Conservation (phyloP, 2,888 invertebrate genomes). For the Xanthorhoe designata region DNA sequence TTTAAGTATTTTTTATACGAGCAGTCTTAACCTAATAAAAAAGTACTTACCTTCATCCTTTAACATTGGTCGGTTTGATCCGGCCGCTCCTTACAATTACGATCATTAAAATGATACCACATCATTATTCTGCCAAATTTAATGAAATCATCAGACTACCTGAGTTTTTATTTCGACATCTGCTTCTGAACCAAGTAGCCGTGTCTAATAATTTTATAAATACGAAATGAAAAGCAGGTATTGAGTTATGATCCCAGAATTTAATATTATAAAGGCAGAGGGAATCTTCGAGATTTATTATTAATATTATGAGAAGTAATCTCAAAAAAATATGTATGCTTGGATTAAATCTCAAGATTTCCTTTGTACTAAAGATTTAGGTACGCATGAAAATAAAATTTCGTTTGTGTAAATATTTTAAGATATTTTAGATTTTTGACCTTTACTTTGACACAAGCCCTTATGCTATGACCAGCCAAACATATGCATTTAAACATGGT, state of each 20-base stretch:
- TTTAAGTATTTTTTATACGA: too few relatives aligned
- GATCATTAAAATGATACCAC: conserved; percentile 40
- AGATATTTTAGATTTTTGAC: too few relatives aligned
- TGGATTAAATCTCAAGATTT: conserved; percentile 8
- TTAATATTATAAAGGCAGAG: conserved; percentile 15
- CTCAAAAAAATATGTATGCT: conserved; percentile 1
- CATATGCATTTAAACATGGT: too few relatives aligned
- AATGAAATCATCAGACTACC: conserved; percentile 60
- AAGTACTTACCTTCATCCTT: background rate
- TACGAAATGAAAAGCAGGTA: conserved; percentile 34
- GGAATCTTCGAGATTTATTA: background rate
- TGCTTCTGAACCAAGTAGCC: conserved; percentile 46
- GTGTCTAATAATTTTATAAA: conserved; percentile 47
- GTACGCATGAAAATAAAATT: background rate
- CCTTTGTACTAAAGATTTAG: background rate
- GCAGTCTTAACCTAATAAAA: too few relatives aligned
- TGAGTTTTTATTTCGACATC: conserved; percentile 56
- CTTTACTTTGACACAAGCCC: too few relatives aligned
- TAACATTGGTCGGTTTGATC: background rate
- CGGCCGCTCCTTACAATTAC: conserved; percentile 29
- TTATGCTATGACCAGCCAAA: too few relatives aligned
- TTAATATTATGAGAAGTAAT: background rate
- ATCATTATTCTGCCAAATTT: conserved; percentile 49
- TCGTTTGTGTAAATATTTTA: background rate
- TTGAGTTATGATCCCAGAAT: conserved; percentile 23